Base-by-base conservation (phyloP, 1,140 invertebrate genomes). In the Drosophila santomea region DNA sequence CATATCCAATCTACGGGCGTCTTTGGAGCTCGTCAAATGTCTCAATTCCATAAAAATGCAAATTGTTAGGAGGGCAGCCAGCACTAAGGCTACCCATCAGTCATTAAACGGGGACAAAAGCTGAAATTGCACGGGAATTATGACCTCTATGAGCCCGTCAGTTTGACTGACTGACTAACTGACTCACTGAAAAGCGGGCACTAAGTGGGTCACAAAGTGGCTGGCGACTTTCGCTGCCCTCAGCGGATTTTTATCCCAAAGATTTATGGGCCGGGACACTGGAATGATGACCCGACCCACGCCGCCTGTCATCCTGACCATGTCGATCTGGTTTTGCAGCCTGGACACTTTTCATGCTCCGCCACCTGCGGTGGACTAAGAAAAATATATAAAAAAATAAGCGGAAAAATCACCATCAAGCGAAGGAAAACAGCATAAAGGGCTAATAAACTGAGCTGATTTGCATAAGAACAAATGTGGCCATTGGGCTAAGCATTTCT, bases 1-100 rank as follows among this genome's bases (percentile, higher is more conserved):
- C 59, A 73, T 63, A 55, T 60, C 64, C 58, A 77, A 63, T 80
- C 51, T 81, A 56, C 50, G 50, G 55, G 48, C 56, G 77, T 62
- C 74, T 81, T 76, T 39, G 32, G 64, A 58, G 64, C 80, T 84
- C 81, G 78, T 84, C 83, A 85, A 84, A 84, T 77, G 77, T 48
- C 80, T 80, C 77, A 85, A 85, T 85, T 85, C 68, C 72, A 86
- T 88, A 88, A 88, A 88, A 88, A 88, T 88, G 83, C 83, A 88
- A 88, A 88, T 89, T 89, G 76, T 77, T 64, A 38, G 47, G 44
- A 50, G 43, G 56, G 45, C 32, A 59, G 44, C 32, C 20, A 36
- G 68, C 68, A 56, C 52, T 50, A 88, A 82, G 81, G 58, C 82
- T 88, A 82, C 68, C 82, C 62, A 58, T 63, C 72, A 76, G 66